Percentiles rank a stretch among this genome's conserved stretches.
Conservation (phyloP, 1,140 invertebrate genomes). For the Cyclina sinensis region DNA sequence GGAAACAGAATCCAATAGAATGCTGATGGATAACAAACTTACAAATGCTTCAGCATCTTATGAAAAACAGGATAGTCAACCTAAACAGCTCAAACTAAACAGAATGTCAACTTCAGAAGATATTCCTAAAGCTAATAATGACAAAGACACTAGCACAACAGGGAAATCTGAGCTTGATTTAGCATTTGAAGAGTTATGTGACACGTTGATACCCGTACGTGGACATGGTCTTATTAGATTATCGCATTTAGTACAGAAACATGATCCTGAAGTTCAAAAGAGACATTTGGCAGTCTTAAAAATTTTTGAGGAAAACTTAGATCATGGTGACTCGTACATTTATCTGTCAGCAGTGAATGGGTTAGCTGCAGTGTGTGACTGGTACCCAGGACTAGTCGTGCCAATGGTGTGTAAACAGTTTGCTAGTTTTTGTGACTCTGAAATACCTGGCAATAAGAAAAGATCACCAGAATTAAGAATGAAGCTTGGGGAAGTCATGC, state of each 20-base stretch:
- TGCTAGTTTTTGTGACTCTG: constrained; percentile 81
- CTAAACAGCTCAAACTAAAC: not conserved
- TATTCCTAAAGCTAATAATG: not conserved
- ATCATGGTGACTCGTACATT: constrained; percentile 93
- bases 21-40: not conserved
- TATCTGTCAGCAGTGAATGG: constrained; percentile 94
- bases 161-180: constrained; percentile 41
- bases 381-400: constrained; percentile 91
- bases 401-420: constrained; percentile 90
- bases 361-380: constrained; percentile 90
- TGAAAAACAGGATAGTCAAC: not conserved
- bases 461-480: constrained; percentile 88
- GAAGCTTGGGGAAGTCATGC: constrained; percentile 94
- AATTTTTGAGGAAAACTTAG: constrained; percentile 90
- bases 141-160: not conserved
- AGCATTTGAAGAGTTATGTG: constrained; percentile 90
- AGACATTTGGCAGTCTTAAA: constrained; percentile 91
- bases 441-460: constrained; percentile 46
- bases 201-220: constrained; percentile 91
- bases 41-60: not conserved
- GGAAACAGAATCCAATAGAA: not conserved
- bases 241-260: constrained; percentile 90
- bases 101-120: not conserved
- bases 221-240: constrained; percentile 93
- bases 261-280: constrained; percentile 89